A percentile compares a stretch with the other conserved stretches of the same genome.
These are phyloP conservation scores for Leiothrix lutea DNA, from an alignment of 2,113 vertebrate genomes.

Conservation along the genomic window DNA sequence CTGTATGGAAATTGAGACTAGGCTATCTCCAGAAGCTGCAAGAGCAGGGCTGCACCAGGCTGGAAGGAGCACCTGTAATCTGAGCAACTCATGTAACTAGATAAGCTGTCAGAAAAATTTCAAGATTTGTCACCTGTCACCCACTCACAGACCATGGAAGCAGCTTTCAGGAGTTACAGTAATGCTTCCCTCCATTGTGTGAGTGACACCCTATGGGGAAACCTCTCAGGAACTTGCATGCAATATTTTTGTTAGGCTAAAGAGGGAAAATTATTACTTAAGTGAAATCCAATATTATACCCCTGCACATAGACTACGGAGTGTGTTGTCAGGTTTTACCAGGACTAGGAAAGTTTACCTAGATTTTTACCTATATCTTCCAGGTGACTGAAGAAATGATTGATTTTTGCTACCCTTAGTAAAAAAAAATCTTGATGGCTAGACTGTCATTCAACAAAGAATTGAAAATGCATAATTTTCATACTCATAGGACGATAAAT, in stretches of 20 bases:
- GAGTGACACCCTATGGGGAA: not conserved
- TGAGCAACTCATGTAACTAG: not conserved
- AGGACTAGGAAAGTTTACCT: not conserved
- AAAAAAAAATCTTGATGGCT: not conserved
- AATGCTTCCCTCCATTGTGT: not conserved
- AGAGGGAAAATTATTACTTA: not conserved
- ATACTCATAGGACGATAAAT: not conserved
- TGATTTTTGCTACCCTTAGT: not conserved
- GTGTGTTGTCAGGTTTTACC: not conserved
- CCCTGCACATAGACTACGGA: not conserved
- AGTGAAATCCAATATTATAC: not conserved
- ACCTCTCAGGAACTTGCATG: not conserved
- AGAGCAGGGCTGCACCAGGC: not conserved
- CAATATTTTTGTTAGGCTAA: not conserved
- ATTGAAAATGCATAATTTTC: not conserved
- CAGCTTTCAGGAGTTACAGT: not conserved
- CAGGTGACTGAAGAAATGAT: not conserved
- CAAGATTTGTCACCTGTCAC: not conserved
- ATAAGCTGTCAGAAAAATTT: not conserved
- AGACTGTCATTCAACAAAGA: not conserved
- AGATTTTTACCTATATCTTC: not conserved
- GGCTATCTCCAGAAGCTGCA: not conserved
- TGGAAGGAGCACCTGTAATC: not conserved
- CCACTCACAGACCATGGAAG: not conserved
- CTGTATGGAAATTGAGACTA: not conserved